A percentile compares a stretch with the other conserved stretches of the same genome.
phyloP scores from a whole-genome alignment of 1,140 invertebrate genomes.

The Nephotettix cincticeps region DNA sequence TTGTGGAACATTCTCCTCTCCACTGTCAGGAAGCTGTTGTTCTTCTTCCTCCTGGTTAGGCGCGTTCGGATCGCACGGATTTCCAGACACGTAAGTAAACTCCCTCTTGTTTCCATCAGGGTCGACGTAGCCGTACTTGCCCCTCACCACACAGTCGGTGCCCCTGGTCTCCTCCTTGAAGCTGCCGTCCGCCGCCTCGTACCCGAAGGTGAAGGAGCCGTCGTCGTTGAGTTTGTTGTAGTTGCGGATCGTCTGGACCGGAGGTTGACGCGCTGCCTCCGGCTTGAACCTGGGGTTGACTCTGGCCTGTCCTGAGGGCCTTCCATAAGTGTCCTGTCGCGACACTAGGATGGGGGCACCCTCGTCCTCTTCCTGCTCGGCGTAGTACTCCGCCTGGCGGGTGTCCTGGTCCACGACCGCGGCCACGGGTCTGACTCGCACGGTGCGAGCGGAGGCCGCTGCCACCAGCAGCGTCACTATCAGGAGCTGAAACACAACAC shows the following conservation, averaged over 20 bases:
- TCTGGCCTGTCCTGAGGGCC: constrained; percentile 34
- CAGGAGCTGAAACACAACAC: not conserved
- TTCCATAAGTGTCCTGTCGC: constrained; percentile 36
- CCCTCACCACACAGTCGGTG: constrained; percentile 81
- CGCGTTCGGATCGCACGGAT: constrained; percentile 81
- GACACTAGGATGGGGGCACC: constrained; percentile 35
- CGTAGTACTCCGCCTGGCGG: constrained; percentile 43
- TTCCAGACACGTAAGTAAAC: constrained; percentile 89
- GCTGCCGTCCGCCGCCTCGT: constrained; percentile 84
- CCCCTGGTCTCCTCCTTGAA: constrained; percentile 87
- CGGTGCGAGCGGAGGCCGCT: constrained; percentile 16
- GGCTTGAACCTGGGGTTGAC: constrained; percentile 29
- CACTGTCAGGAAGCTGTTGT: constrained; percentile 41
- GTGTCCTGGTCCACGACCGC: constrained; percentile 38
- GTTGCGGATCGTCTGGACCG: constrained; percentile 75
- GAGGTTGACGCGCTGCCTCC: constrained; percentile 62
- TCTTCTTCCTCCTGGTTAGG: constrained; percentile 66
- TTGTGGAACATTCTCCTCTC: constrained; percentile 44
- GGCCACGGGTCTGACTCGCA: constrained; percentile 32
- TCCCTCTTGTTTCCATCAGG: constrained; percentile 84
- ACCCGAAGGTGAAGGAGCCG: constrained; percentile 84
- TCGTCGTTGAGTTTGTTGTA: constrained; percentile 82
- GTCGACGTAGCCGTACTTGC: constrained; percentile 87
- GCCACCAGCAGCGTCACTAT: constrained; percentile 2
- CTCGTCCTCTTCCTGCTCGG: constrained; percentile 46